A percentile compares a stretch with the other conserved stretches of the same genome.
Evolutionary conservation across 2,888 invertebrate species (phyloP).

Genomic region (Plagiodera versicolora): DNA sequence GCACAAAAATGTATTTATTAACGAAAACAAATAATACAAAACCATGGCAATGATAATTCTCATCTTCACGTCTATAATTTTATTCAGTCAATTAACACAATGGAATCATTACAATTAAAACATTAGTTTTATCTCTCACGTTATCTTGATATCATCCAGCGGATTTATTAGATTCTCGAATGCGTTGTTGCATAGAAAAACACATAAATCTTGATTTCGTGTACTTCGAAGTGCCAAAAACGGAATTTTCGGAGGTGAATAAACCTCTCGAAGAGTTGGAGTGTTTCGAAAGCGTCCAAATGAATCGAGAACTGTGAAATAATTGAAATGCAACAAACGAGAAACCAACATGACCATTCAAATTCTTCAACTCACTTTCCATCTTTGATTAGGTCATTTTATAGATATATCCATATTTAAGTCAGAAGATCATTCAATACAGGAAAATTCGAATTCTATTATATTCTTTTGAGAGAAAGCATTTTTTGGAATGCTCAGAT

Average conservation of each 20-base stretch:
- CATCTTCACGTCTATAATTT: conserved; percentile 16
- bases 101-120: conserved; percentile 26
- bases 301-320: background rate
- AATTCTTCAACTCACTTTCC: conserved; percentile 22
- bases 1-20: conserved; percentile 14
- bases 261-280: conserved; percentile 7
- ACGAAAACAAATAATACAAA: conserved; percentile 18
- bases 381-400: conserved; percentile 23
- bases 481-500: too few species aligned
- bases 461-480: too few species aligned
- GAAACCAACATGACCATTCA: background rate
- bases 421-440: too few species aligned
- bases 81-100: conserved; percentile 11
- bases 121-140: conserved; percentile 22
- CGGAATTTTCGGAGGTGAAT: conserved; percentile 13
- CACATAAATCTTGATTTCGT: conserved; percentile 6
- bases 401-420: too few species aligned
- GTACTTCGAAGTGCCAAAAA: conserved; percentile 12
- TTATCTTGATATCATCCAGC: conserved; percentile 20
- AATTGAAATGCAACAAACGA: too few species aligned
- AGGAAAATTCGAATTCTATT: too few species aligned
- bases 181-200: conserved; percentile 12
- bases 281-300: background rate
- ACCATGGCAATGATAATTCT: conserved; percentile 20
- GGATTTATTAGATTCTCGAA: conserved; percentile 21